Evolutionary conservation across 2,888 invertebrate genomes (phyloP), one percentile per base, ranked within the genome.

Genomic region (Lithosia quadra): DNA sequence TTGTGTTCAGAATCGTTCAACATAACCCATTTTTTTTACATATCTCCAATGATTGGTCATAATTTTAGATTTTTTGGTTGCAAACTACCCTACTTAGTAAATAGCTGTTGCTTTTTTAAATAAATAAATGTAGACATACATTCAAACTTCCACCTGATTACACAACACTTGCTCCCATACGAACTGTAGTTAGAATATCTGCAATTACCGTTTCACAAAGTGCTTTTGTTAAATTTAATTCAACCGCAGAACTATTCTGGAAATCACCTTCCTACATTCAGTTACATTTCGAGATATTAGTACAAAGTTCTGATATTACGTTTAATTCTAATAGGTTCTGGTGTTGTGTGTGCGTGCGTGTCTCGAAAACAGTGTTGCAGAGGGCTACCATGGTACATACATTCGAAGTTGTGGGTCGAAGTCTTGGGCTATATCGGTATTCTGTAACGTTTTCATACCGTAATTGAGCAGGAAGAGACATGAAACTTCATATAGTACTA

Each of bases 171-270:
- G n/a, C 22, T n/a, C 24, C 5, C 39, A 24, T 39, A 28, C 56
- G 1, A 24, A 64, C 39, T 39, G 49, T 74, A 65, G 71, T 69
- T 64, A 33, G 61, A 59, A 67, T 67, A 67, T 70, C 58, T 65
- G 68, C 69, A 68, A 71, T 76, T 76, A 79, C 71, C 21, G 58
- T 68, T 71, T 28, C 15, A n/a, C 24, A 74, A 79, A 79, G 74
- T 80, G 79, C 79, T 78, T 79, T 72, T 67, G 67, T 72, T 73
- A 76, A 79, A 79, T 80, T 79, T 71, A 79, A 79, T 80, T 81
- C 71, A 22, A 55, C 81, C 81, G 62, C 81, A 70, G 70, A 68
- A 70, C 76, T 69, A 61, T 80, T 80, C 33, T 9, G 55, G 21
- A 58, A 67, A 67, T 61, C 24, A 63, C 53, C 71, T 77, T 9